Evolutionary conservation across 2,888 invertebrate species (phyloP).

Genomic region (Orchestes rusci): DNA sequence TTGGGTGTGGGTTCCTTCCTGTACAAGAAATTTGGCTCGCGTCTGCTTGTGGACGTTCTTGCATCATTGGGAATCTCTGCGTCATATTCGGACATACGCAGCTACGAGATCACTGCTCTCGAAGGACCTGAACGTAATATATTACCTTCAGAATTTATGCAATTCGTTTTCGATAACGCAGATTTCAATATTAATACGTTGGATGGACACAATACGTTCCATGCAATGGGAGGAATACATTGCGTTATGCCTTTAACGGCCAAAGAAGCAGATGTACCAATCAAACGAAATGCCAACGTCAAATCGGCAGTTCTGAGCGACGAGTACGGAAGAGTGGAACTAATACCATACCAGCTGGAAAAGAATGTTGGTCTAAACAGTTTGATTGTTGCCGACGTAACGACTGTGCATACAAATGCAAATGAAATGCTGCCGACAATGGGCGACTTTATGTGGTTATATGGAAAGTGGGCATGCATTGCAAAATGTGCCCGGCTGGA

Average conservation of each 20-base stretch:
- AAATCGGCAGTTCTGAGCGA: background rate
- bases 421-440: background rate
- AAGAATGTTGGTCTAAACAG: background rate
- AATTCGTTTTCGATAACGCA: too few relatives aligned
- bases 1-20: background rate
- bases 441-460: conserved; percentile 8
- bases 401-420: background rate
- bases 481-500: conserved; percentile 12
- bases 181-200: conserved; percentile 4
- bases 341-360: background rate
- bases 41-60: conserved; percentile 1
- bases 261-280: background rate
- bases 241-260: conserved; percentile 10
- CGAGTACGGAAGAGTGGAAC: conserved; percentile 1
- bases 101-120: background rate
- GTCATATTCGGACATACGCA: background rate
- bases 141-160: background rate
- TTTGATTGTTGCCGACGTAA: background rate
- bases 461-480: conserved; percentile 14
- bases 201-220: conserved; percentile 13
- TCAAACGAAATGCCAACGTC: background rate
- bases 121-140: background rate
- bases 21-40: conserved; percentile 1
- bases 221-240: conserved; percentile 10
- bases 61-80: background rate